Evolutionary conservation across 2,888 invertebrate species (phyloP).

Genomic region (Operophtera brumata): DNA sequence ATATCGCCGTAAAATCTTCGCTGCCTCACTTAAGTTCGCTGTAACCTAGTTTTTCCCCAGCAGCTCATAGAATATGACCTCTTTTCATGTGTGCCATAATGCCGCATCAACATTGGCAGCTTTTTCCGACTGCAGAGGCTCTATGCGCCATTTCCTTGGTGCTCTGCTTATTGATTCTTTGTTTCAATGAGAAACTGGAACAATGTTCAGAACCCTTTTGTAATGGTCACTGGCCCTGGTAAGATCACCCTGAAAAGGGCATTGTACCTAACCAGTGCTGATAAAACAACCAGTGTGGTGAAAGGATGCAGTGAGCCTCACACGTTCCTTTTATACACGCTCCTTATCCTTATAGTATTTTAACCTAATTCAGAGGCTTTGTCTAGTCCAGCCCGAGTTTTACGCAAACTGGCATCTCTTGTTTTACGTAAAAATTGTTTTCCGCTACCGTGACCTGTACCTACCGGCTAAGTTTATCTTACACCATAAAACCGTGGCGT

Average conservation of each 20-base stretch:
- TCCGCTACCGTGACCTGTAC: conserved; percentile 6
- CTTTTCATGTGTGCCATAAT: conserved; percentile 38
- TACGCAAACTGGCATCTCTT: conserved; percentile 3
- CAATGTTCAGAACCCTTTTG: conserved; percentile 1
- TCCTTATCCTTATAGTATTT: too few relatives aligned
- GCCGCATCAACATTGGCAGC: conserved; percentile 44
- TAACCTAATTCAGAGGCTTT: conserved; percentile 1
- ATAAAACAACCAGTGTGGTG: too few relatives aligned
- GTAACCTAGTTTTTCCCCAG: conserved; percentile 38
- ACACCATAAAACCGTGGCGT: conserved; percentile 18
- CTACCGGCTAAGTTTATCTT: conserved; percentile 18
- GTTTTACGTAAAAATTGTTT: conserved; percentile 1
- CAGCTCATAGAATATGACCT: conserved; percentile 36
- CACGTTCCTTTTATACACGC: too few relatives aligned
- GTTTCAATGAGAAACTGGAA: conserved; percentile 14
- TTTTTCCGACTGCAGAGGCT: conserved; percentile 42
- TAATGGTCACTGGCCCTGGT: not conserved
- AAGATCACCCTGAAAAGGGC: too few relatives aligned
- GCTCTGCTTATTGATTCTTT: conserved; percentile 29
- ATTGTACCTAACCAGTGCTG: too few relatives aligned
- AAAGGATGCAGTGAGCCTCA: too few relatives aligned
- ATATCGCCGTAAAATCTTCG: conserved; percentile 11
- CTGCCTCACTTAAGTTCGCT: conserved; percentile 12
- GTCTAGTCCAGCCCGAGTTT: conserved; percentile 8
- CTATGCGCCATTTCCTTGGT: conserved; percentile 37